These are phyloP conservation scores for Acleris cristana DNA, from an alignment of 2,888 invertebrate genomes.

Conservation along the genomic window DNA sequence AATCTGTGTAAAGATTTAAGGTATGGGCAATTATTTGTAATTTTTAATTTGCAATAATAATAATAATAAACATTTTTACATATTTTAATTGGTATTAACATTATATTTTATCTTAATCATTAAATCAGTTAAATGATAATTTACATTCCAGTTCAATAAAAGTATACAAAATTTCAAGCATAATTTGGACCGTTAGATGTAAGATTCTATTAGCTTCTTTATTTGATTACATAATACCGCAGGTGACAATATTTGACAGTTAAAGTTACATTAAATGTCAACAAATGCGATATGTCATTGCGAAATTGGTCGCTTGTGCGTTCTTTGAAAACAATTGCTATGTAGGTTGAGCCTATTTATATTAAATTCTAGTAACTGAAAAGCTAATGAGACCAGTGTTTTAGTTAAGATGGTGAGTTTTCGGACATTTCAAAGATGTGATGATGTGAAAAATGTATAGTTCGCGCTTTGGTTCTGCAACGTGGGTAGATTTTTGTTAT, in stretches of 20 bases:
- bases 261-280: constrained; percentile 30
- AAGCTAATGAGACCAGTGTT: constrained; percentile 25
- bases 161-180: background rate
- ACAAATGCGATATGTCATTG: constrained; percentile 32
- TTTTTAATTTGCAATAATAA: too few relatives aligned
- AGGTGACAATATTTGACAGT: constrained; percentile 2
- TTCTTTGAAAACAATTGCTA: constrained; percentile 26
- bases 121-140: too few relatives aligned
- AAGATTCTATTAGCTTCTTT: background rate
- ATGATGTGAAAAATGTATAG: constrained; percentile 18
- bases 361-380: constrained; percentile 22
- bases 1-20: background rate
- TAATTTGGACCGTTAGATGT: background rate
- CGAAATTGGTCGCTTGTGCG: constrained; percentile 35
- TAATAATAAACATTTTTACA: too few relatives aligned
- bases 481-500: constrained; percentile 37
- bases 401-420: constrained; percentile 37
- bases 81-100: too few relatives aligned
- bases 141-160: too few relatives aligned
- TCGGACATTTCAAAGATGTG: background rate
- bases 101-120: too few relatives aligned
- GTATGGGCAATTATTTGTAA: too few relatives aligned
- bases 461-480: constrained; percentile 40
- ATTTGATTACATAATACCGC: constrained; percentile 8
- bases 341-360: constrained; percentile 25